Base-by-base conservation (phyloP, 2,888 invertebrate genomes). In the Uropetala carovei region DNA sequence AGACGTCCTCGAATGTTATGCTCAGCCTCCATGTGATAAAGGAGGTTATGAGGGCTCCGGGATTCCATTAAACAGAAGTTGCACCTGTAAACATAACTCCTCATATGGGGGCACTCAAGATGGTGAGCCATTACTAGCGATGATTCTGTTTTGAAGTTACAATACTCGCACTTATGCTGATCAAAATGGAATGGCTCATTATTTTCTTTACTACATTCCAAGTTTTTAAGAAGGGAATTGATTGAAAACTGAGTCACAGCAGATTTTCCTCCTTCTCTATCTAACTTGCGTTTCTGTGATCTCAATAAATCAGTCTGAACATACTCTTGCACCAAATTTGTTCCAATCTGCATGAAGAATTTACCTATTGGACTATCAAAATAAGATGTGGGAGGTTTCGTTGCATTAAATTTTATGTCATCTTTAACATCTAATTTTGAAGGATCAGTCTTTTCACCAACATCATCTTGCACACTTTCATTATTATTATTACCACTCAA, bases 251-350 rank as follows among this genome's bases (percentile, higher is more conserved):
- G 97, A 18, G 98, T 97, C 91, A 94, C 94, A 93, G 96, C 96
- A 92, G 96, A 96, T 93, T 96, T 95, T 93, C 93, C 94, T 92
- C 96, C 96, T 95, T 97, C 97, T 93, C 97, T 97, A 93, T 97
- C 97, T 30, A 97, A 96, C 94, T 98, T 98, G 86, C 98, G 96
- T 94, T 97, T 98, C 94, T 99, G 98, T 94, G 98, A 97, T 93
- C 97, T 97, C 92, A 99, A 96, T 92, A 99, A 95, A 95, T 99
- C 99, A n/a, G 97, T 97, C 95, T 99, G 99, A 30, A 99, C 99
- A 95, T 97, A 98, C 94, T 99, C 99, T 95, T 98, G 98, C 3
- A 98, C 99, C 93, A 98, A 96, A 94, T 98, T 98, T 92, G 98
- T 96, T 59, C 99, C 99, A 94, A 99, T 98, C 94, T 98, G 98